Conservation (phyloP, 2,113 vertebrate species). For the Strix aluco region DNA sequence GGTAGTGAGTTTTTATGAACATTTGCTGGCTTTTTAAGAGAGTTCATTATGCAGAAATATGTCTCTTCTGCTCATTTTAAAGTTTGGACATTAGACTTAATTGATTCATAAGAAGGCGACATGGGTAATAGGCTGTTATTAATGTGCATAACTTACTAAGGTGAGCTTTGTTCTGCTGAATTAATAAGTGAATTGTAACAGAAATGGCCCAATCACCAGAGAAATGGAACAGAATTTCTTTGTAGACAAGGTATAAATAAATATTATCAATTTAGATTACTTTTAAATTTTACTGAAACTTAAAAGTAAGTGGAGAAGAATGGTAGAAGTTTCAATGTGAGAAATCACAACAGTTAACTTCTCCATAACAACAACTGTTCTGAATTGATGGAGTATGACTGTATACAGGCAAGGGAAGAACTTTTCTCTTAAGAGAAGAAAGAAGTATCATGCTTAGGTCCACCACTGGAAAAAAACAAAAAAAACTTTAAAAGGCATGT, state of each 20-base stretch:
- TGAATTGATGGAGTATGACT: neutral
- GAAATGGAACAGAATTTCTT: neutral
- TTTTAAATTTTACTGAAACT: neutral
- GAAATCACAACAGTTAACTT: neutral
- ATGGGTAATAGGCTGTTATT: neutral
- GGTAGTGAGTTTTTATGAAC: neutral
- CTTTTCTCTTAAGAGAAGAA: neutral
- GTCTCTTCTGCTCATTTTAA: slow-evolving; percentile 32
- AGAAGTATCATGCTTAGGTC: neutral
- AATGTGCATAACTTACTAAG: slow-evolving; percentile 14
- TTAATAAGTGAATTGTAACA: neutral
- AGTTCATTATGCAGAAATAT: slow-evolving; percentile 33
- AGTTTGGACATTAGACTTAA: slow-evolving; percentile 25
- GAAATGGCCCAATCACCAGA: neutral
- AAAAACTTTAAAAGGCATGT: neutral
- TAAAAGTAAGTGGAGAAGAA: neutral
- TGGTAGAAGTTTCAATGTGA: neutral
- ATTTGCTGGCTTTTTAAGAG: slow-evolving; percentile 2
- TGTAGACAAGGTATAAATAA: neutral
- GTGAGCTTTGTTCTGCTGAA: slow-evolving; percentile 33
- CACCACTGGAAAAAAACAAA: neutral
- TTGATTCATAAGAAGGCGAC: neutral
- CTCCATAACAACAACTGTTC: neutral
- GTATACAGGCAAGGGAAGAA: neutral
- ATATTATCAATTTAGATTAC: neutral